phyloP scores from a whole-genome alignment of 1,140 invertebrate genomes.

The Heliconius nattereri region DNA sequence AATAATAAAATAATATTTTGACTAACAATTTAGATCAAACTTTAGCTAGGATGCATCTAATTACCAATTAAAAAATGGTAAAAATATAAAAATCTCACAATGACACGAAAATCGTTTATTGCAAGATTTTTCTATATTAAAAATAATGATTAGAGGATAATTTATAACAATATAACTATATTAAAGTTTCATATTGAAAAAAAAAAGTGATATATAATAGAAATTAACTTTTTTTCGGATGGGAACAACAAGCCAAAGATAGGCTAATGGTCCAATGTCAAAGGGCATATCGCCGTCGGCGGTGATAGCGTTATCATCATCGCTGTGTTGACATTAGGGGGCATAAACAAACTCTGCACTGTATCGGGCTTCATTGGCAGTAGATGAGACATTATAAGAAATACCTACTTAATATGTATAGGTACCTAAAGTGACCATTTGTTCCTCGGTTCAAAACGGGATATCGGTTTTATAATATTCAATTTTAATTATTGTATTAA shows the following conservation, averaged over 20 bases:
- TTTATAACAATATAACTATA: too few species aligned
- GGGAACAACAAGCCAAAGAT: slow-evolving; percentile 36
- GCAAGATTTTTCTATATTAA: not conserved
- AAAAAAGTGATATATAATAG: not conserved
- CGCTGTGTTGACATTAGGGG: slow-evolving; percentile 43
- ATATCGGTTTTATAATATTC: too few species aligned
- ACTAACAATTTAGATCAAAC: too few species aligned
- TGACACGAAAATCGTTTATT: not conserved
- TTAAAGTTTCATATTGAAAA: not conserved
- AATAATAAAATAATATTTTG: too few species aligned
- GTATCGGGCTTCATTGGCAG: not conserved
- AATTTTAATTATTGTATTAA: too few species aligned
- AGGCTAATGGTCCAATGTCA: slow-evolving; percentile 54
- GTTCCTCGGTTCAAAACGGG: too few species aligned
- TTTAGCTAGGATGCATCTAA: too few species aligned
- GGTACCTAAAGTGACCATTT: too few species aligned
- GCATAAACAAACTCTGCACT: not conserved
- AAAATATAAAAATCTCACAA: too few species aligned
- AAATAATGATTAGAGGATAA: not conserved
- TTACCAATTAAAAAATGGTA: too few species aligned
- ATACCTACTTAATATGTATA: not conserved
- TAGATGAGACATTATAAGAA: not conserved
- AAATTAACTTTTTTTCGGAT: not conserved
- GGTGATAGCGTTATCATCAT: slow-evolving; percentile 49
- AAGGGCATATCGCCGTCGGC: slow-evolving; percentile 58